A percentile compares a stretch with the other conserved stretches of the same genome.
Conservation (phyloP, 2,888 invertebrate genomes). For the Thymelicus sylvestris region DNA sequence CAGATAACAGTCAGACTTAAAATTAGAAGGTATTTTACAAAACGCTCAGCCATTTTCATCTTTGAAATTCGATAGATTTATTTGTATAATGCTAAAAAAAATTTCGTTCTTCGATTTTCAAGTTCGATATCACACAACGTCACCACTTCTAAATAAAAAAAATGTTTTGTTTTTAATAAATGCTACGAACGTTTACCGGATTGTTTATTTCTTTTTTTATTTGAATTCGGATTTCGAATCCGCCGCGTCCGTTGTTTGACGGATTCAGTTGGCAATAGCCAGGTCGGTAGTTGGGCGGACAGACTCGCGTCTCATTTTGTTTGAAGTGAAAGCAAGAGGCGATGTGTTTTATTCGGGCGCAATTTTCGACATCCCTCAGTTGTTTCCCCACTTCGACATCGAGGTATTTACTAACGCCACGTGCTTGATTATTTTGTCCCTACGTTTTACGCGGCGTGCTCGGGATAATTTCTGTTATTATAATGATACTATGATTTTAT, state of each 20-base stretch:
- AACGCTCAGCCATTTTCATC: slow-evolving; percentile 66
- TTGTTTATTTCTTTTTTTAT: slow-evolving; percentile 44
- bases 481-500: no score
- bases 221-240: slow-evolving; percentile 47
- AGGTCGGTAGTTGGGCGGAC: slow-evolving; percentile 57
- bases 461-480: slow-evolving; percentile 28
- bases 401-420: slow-evolving; percentile 55
- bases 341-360: slow-evolving; percentile 76
- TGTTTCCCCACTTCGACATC: slow-evolving; percentile 62
- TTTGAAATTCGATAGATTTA: slow-evolving; percentile 40
- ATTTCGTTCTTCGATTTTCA: slow-evolving; percentile 31
- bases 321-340: slow-evolving; percentile 79
- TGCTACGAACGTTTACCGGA: no score
- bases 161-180: slow-evolving; percentile 35
- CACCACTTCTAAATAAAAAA: slow-evolving; percentile 38
- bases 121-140: slow-evolving; percentile 48
- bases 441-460: slow-evolving; percentile 31
- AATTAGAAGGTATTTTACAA: slow-evolving; percentile 64
- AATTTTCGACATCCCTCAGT: slow-evolving; percentile 79
- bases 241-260: slow-evolving; percentile 67
- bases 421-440: slow-evolving; percentile 47
- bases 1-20: slow-evolving; percentile 67
- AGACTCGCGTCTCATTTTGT: slow-evolving; percentile 72
- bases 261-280: slow-evolving; percentile 65
- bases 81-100: neutral